Evolutionary conservation across 2,888 invertebrate species (phyloP).

Genomic region (Cephus spinipes): DNA sequence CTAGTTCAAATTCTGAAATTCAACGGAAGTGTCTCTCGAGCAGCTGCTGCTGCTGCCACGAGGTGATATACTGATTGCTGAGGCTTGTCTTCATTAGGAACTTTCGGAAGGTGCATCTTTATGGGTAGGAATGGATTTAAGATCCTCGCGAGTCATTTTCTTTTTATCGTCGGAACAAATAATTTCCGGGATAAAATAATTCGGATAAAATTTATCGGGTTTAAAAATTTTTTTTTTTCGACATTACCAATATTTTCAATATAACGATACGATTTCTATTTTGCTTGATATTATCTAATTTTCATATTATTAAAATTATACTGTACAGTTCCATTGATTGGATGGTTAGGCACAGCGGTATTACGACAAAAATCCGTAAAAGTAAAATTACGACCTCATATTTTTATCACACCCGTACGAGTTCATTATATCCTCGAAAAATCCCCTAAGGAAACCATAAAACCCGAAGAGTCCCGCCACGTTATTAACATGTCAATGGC

Average conservation of each 20-base stretch:
- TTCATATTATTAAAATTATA: no score
- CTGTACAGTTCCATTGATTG: not conserved
- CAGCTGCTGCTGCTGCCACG: not conserved
- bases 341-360: not conserved
- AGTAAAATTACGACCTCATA: not conserved
- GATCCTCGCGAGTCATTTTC: not conserved
- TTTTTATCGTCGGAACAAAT: not conserved
- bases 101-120: not conserved
- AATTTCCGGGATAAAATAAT: not conserved
- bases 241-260: not conserved
- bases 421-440: not conserved
- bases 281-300: not conserved
- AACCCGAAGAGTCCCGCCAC: not conserved
- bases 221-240: not conserved
- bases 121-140: slow-evolving; percentile 1
- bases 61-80: not conserved
- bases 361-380: no score
- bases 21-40: not conserved
- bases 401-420: not conserved
- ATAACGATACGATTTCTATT: not conserved
- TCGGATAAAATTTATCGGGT: not conserved
- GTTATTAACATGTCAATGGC: slow-evolving; percentile 18
- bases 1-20: not conserved
- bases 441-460: not conserved
- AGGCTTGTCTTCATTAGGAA: not conserved